Percentiles rank a stretch among this genome's conserved stretches.
Evolutionary conservation across 2,888 invertebrate species (phyloP).

Genomic region (Ophioninae sp.): DNA sequence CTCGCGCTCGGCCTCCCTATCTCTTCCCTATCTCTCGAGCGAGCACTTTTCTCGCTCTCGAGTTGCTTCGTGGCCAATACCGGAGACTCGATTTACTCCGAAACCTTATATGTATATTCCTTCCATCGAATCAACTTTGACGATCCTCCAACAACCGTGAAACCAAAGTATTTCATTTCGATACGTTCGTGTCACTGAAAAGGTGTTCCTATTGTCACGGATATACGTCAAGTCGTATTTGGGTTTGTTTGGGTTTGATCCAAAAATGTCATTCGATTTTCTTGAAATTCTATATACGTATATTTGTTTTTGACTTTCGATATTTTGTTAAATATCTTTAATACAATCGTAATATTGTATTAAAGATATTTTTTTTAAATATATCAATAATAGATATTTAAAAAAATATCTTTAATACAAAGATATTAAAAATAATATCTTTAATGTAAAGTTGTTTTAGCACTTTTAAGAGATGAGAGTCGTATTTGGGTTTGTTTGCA

Average conservation of each 20-base stretch:
- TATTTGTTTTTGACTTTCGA: too few relatives aligned
- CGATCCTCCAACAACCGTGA: slow-evolving; percentile 41
- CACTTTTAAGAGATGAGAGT: too few relatives aligned
- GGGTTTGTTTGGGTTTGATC: not conserved
- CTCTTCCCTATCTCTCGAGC: slow-evolving; percentile 76
- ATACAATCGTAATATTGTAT: too few relatives aligned
- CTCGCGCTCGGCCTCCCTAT: slow-evolving; percentile 72
- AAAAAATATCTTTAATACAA: too few relatives aligned
- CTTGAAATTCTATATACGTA: too few relatives aligned
- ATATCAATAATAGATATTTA: too few relatives aligned
- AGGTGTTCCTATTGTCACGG: not conserved
- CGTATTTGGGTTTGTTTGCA: too few relatives aligned
- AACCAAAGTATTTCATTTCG: not conserved
- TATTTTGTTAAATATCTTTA: too few relatives aligned
- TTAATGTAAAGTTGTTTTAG: too few relatives aligned
- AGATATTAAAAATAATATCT: too few relatives aligned
- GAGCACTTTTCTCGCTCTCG: slow-evolving; percentile 63
- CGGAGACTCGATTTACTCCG: slow-evolving; percentile 15
- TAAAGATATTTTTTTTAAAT: too few relatives aligned
- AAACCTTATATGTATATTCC: not conserved
- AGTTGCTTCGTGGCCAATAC: slow-evolving; percentile 11
- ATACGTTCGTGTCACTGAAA: slow-evolving; percentile 10
- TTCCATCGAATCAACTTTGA: slow-evolving; percentile 58
- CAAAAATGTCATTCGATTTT: too few relatives aligned
- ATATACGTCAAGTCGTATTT: not conserved